These are phyloP conservation scores for Sebastes wilsoni DNA, from an alignment of 2,797 vertebrate genomes.

Conservation along the genomic window DNA sequence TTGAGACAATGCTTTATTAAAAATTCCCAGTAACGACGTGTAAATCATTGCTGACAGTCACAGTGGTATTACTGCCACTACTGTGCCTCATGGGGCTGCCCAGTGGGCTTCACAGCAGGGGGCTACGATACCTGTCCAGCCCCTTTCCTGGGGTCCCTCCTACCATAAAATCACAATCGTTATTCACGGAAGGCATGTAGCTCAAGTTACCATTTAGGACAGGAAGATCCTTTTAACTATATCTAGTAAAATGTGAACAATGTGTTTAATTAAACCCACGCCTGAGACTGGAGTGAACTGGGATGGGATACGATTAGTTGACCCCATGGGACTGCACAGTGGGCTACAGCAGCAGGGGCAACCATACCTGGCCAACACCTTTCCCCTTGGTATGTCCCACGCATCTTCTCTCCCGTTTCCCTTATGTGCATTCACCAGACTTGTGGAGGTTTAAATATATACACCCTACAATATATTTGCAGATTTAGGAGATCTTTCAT, in stretches of 20 bases:
- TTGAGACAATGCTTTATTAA: neutral
- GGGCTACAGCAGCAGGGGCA: slow-evolving; percentile 43
- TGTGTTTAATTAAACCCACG: slow-evolving; percentile 49
- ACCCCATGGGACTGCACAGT: slow-evolving; percentile 52
- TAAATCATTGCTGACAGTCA: neutral
- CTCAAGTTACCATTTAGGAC: slow-evolving; percentile 63
- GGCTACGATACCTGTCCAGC: slow-evolving; percentile 45
- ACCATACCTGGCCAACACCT: slow-evolving; percentile 55
- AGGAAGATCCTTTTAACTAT: slow-evolving; percentile 33
- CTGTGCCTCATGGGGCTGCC: slow-evolving; percentile 17
- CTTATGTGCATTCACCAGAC: neutral
- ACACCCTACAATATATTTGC: neutral
- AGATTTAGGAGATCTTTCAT: neutral
- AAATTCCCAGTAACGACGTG: neutral
- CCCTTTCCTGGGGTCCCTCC: slow-evolving; percentile 33
- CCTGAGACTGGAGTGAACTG: neutral
- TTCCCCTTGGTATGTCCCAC: slow-evolving; percentile 21
- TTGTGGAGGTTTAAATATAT: neutral
- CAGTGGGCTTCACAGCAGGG: slow-evolving; percentile 57
- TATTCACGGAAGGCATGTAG: slow-evolving; percentile 25
- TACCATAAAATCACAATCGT: slow-evolving; percentile 59
- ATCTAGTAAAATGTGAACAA: slow-evolving; percentile 56
- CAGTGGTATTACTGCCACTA: neutral
- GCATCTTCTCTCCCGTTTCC: neutral
- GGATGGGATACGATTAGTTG: slow-evolving; percentile 40